Percentiles rank a stretch among this genome's conserved stretches.
phyloP scores from a whole-genome alignment of 1,140 invertebrate species.

The Brachionus koreanus region DNA sequence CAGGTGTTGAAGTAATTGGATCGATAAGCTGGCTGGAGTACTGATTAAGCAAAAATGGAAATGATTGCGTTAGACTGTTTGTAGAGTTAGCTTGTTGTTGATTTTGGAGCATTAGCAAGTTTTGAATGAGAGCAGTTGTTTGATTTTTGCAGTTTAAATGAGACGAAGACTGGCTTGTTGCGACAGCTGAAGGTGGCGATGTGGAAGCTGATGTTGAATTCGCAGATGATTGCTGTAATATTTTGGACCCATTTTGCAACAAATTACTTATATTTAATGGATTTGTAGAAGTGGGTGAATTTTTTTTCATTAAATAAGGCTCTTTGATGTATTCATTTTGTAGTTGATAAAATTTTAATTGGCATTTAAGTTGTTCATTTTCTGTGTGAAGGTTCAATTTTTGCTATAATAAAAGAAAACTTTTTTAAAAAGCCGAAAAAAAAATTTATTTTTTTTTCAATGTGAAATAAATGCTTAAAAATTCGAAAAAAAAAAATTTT shows the following conservation, averaged over 20 bases:
- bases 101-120: not conserved
- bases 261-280: not conserved
- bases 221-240: not conserved
- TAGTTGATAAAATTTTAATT: conserved; percentile 21
- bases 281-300: not conserved
- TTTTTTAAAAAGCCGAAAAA: too few species aligned
- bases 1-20: not conserved
- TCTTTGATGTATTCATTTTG: conserved; percentile 36
- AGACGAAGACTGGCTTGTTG: not conserved
- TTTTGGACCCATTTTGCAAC: not conserved
- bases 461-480: too few species aligned
- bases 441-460: too few species aligned
- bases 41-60: conserved; percentile 13
- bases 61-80: conserved; percentile 6
- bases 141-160: not conserved
- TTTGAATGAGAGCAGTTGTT: not conserved
- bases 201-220: not conserved
- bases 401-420: not conserved
- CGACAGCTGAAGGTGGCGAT: not conserved
- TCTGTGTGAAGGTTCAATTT: conserved; percentile 7
- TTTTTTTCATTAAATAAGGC: not conserved
- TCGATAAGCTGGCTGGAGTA: not conserved
- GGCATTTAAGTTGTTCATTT: conserved; percentile 28
- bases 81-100: conserved; percentile 10
- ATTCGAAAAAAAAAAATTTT: too few species aligned